Evolutionary conservation across 2,888 invertebrate species (phyloP).

Genomic region (Troilus luridus): DNA sequence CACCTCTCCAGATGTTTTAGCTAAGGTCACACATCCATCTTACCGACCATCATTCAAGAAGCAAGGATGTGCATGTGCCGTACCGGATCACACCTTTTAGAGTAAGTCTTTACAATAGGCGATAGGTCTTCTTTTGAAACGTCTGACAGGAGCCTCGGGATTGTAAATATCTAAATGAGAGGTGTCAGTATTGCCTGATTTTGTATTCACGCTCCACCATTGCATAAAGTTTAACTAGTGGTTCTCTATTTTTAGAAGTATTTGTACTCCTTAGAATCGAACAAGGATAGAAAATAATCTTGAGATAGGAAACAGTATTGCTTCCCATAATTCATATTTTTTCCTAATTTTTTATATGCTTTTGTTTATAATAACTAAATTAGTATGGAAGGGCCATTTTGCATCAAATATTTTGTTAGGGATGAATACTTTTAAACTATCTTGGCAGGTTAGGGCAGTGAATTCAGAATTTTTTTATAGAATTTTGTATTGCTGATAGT

Average conservation of each 20-base stretch:
- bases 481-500: too few species aligned
- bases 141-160: not conserved
- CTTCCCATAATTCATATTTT: not conserved
- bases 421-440: too few species aligned
- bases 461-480: too few species aligned
- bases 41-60: not conserved
- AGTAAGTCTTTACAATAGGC: conserved; percentile 2
- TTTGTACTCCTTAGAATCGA: not conserved
- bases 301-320: not conserved
- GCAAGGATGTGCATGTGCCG: conserved; percentile 5
- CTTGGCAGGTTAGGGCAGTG: too few species aligned
- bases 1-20: conserved; percentile 45
- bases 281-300: not conserved
- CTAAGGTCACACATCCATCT: conserved; percentile 43
- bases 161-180: conserved; percentile 22
- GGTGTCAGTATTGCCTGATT: not conserved
- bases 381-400: too few species aligned
- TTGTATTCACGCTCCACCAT: not conserved
- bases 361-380: too few species aligned
- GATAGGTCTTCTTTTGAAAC: conserved; percentile 29
- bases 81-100: conserved; percentile 30
- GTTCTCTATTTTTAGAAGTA: not conserved
- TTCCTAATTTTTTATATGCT: not conserved
- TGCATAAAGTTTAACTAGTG: conserved; percentile 1
- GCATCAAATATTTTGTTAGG: too few species aligned